phyloP scores from a whole-genome alignment of 2,888 invertebrate species.

The Pammene fasciana region DNA sequence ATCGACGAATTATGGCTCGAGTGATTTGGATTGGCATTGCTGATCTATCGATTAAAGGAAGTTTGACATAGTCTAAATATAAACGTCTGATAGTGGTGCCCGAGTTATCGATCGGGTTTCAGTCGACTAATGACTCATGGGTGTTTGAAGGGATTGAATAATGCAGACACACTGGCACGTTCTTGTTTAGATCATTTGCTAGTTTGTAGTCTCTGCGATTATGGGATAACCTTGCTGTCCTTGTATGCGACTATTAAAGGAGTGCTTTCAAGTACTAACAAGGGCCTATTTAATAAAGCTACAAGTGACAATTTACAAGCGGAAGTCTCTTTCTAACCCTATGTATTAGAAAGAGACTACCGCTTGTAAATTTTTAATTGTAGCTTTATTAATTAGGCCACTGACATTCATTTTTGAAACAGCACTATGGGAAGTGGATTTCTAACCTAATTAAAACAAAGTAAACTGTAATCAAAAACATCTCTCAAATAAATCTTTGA shows the following conservation, averaged over 20 bases:
- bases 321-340: too few species aligned
- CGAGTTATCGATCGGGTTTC: conserved; percentile 53
- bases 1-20: conserved; percentile 78
- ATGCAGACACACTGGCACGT: conserved; percentile 2
- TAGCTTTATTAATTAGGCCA: too few species aligned
- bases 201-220: not conserved
- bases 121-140: conserved; percentile 50
- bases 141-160: conserved; percentile 19
- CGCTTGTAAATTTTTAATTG: too few species aligned
- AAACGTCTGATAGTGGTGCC: conserved; percentile 59
- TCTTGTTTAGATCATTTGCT: not conserved
- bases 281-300: too few species aligned
- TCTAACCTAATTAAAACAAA: too few species aligned
- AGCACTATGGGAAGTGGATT: too few species aligned
- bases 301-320: too few species aligned
- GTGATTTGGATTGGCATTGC: conserved; percentile 75
- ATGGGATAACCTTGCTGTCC: too few species aligned
- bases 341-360: too few species aligned
- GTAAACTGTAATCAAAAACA: not conserved
- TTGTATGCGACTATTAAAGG: too few species aligned
- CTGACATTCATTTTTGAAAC: too few species aligned
- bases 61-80: conserved; percentile 76
- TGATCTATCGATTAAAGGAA: conserved; percentile 73
- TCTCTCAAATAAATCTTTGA: conserved; percentile 13
- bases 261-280: too few species aligned